Evolutionary conservation across 2,797 vertebrate species (phyloP), one percentile per base, ranked within the genome.

Genomic region (Sardinella longiceps): DNA sequence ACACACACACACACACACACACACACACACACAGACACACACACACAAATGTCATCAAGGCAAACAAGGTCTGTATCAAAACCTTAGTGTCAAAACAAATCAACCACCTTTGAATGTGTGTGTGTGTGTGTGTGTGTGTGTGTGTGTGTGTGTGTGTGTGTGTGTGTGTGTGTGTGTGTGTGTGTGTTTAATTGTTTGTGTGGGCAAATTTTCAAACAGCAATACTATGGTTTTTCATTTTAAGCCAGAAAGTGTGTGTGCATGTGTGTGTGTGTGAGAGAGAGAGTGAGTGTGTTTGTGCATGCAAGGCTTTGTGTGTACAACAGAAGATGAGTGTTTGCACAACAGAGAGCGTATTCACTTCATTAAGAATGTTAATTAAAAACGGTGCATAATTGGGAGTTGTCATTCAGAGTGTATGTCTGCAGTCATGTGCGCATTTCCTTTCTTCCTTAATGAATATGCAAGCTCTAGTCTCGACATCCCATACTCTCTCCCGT

Each of bases 51-150:
- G 28, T 30, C 12, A 33, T 15, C 63, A 70, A 70, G 37, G 11
- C 12, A 23, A 56, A 30, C 63, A 70, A 37, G 63, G 28, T 33
- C 63, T 70, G 63, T 25, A 63, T 63, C 60, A 70, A 28, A 30
- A 18, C 33, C 14, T 12, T 70, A 2, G 12, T 70, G 63, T 70
- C 63, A 70, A 12, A 70, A 70, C 28, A 70, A 12, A 70, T 70
- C 63, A 70, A 70, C 18, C 63, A 70, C 30, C 25, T 66, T n/a
- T 63, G 60, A 28, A 25, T 63, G 60, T 63, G 60, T 63, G 60
- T 63, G 60, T 63, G 45, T 45, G 45, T 45, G 45, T 45, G 45
- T 9, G 9, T 45, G 45, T 45, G 45, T 45, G 45, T 45, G 45
- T 9, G 45, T 9, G 45, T 45, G 45, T 45, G 4, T 48, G 4